Base-by-base conservation (phyloP, 2,113 vertebrate species). In the Antennarius striatus region DNA sequence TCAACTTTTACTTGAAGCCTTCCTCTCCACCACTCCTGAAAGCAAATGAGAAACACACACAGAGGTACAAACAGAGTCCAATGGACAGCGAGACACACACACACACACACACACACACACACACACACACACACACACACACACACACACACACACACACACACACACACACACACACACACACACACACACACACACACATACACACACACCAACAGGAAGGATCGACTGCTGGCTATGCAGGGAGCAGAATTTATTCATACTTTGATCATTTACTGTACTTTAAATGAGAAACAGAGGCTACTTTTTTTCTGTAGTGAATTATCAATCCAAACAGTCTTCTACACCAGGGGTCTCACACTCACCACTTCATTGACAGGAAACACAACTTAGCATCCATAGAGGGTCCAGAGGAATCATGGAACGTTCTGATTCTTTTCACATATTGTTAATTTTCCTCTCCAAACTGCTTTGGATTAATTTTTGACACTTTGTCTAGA, bases 1-100 rank as follows among this genome's bases (percentile, higher is more conserved):
- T 81, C 86, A 86, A 88, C 77, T 89, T 88, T 75, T 68, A 76
- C 83, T 83, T 22, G 43, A 79, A 60, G 75, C 81, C 45, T 28
- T 77, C 69, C 48, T 74, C 47, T 55, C n/a, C 61, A 57, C 57
- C 62, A 15, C 62, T 79, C 53, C 50, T 78, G 62, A 81, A 84
- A 76, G 42, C 6, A 15, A 84, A 55, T 48, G 56, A 72, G 69
- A 70, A 50, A 63, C 47, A 42, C 36, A 56, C 56, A 75, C 69
- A 71, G 67, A 68, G 57, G 73, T 59, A 74, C 49, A 55, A 52
- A 67, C n/a, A 14, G 46, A 57, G 47, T 28, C 28, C n/a, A 10
- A 9, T 13, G 45, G 55, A 73, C 28, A 3, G 6, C 3, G 17
- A 71, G 42, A 60, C 14, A 10, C n/a, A 32, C 16, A 10, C 28